Evolutionary conservation across 2,113 vertebrate species (phyloP).

Genomic region (Calidris pugnax): DNA sequence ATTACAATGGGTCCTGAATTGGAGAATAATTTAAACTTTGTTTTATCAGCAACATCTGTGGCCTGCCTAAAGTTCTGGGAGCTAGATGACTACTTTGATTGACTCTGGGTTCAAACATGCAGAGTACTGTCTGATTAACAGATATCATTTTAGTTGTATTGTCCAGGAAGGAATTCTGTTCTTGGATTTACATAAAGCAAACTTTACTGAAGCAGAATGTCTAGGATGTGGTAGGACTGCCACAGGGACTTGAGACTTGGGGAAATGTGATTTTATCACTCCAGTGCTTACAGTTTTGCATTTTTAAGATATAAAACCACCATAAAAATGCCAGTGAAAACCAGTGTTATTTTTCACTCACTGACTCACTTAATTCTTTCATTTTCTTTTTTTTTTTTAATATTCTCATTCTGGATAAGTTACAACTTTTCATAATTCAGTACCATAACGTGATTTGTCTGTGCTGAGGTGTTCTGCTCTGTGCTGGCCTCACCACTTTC

Average conservation of each 20-base stretch:
- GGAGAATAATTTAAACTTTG: background rate
- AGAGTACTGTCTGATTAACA: background rate
- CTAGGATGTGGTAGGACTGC: accelerated
- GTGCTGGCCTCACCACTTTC: background rate
- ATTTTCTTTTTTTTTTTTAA: background rate
- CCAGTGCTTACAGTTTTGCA: background rate
- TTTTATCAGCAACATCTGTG: background rate
- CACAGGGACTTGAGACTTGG: background rate
- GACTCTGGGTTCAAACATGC: background rate
- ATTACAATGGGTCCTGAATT: background rate
- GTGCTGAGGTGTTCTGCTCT: background rate
- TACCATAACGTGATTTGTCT: background rate
- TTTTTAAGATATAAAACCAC: background rate
- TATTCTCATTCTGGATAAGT: background rate
- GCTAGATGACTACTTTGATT: background rate
- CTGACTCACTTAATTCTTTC: background rate
- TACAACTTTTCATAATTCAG: background rate
- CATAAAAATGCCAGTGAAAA: background rate
- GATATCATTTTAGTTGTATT: background rate
- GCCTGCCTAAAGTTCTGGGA: background rate
- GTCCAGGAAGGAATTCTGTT: background rate
- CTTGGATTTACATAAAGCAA: background rate
- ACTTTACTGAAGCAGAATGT: background rate
- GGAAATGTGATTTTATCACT: background rate
- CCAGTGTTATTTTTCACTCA: background rate